Evolutionary conservation across 2,888 invertebrate species (phyloP), one percentile per base, ranked within the genome.

Genomic region (Tetragonisca angustula): DNA sequence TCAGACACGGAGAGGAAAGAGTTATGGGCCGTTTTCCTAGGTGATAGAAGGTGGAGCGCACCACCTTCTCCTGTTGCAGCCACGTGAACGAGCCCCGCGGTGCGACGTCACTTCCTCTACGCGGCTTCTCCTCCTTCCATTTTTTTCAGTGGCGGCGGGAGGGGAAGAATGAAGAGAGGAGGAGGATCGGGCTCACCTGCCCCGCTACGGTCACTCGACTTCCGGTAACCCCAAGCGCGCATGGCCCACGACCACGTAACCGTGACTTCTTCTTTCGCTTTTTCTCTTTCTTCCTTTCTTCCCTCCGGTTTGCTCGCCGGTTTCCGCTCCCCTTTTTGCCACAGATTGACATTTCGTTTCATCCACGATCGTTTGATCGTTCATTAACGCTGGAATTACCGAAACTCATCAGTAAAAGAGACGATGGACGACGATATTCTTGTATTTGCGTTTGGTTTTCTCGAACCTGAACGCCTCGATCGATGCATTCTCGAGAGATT

Each of bases 191-290:
- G 90, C 87, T 91, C 90, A 90, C 92, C 89, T 90, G 90, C 90
- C 87, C 87, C 89, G 91, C 89, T 90, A 92, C 90, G 91, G 92
- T 92, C 92, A 92, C 90, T 91, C 90, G 88, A 92, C 91, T 91
- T 92, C 92, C 92, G 92, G 90, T 91, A 91, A 92, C 91, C 91
- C 91, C 90, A 83, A 80, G 78, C 86, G 81, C 79, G 74, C 77
- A 86, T 89, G 91, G 91, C 90, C 90, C 87, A 81, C 87, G 90
- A 88, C 85, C 87, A 89, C 76, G 85, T 90, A 89, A 89, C 85
- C 90, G 88, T 89, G 89, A 90, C 89, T 89, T 87, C 86, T 77
- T 59, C 81, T 69, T 71, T 64, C 62, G 68, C 59, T 74, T 75
- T 64, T 67, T 43, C 43, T 43, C 79, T 71, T 56, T 11, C 62